Base-by-base conservation (phyloP, 2,113 vertebrate genomes). In the human (Homo sapiens) region DNA sequence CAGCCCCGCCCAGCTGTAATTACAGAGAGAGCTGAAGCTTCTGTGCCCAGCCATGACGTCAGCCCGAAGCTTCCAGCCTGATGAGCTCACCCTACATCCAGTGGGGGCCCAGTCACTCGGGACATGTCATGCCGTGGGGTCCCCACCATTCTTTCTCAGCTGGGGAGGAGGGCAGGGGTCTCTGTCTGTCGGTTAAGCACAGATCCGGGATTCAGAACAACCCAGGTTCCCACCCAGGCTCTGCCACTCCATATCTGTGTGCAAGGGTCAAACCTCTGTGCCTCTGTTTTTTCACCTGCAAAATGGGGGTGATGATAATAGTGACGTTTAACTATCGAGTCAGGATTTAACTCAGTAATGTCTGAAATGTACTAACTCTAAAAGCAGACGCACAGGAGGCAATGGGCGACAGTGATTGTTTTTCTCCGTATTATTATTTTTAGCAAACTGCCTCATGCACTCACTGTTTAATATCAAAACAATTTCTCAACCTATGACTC, bases 401-500 rank as follows among this genome's bases (percentile, higher is more conserved):
- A 16, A 7, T 1, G 30, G 2, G 6, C 0, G 14, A 6, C 8
- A 13, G 30, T 3, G n/a, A 61, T 23, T 70, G 55, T 23, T 50
- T 7, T 8, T 48, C 64, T 40, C 76, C 30, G 2, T 22, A 38
- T 10, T 27, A 12, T 93, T 97, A 96, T 96, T 94, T 97, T 97
- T 96, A 97, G 93, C 92, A 83, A 82, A 94, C 40, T 64, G 80
- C 38, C 79, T 97, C 96, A 96, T 2, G n/a, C 2, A 6, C 23
- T 6, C 55, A 38, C 68, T 7, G 25, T 52, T 92, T 35, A 72
- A 25, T 45, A 59, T 66, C 90, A 52, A 35, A 90, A n/a, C 0
- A 27, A 73, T 82, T 93, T 86, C 92, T 92, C 89, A 72, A 70
- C 75, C 52, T 11, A 4, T 96, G 95, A 97, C 86, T 97, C 98